Conservation (phyloP, 2,888 invertebrate species). For the Stenurella melanura region DNA sequence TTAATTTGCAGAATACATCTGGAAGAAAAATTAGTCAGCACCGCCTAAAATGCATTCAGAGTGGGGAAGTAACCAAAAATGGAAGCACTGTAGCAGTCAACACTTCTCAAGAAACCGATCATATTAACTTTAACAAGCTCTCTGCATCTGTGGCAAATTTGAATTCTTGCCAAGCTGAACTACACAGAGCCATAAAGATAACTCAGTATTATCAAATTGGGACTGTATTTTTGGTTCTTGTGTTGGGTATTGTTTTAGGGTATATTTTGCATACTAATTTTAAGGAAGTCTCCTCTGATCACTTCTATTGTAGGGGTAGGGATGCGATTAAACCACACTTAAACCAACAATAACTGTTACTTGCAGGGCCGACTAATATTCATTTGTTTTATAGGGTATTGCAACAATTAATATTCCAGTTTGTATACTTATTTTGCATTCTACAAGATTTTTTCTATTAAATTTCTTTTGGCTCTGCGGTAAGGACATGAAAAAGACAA, state of each 20-base stretch:
- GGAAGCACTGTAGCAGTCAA: constrained; percentile 58
- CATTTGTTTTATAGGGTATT: constrained; percentile 60
- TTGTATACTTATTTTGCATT: constrained; percentile 62
- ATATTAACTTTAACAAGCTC: constrained; percentile 64
- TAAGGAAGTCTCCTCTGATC: constrained; percentile 44
- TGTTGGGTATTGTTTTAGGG: constrained; percentile 59
- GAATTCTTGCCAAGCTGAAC: constrained; percentile 72
- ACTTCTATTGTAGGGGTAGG: constrained; percentile 57
- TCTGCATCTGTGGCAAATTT: constrained; percentile 68
- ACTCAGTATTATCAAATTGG: constrained; percentile 75
- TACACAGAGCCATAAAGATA: constrained; percentile 74
- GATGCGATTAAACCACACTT: constrained; percentile 55
- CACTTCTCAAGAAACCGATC: constrained; percentile 51
- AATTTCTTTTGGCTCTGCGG: constrained; percentile 44
- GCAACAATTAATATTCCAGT: constrained; percentile 60
- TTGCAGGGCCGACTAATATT: constrained; percentile 61
- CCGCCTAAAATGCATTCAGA: constrained; percentile 81
- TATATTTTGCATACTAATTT: constrained; percentile 48
- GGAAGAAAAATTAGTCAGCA: constrained; percentile 79
- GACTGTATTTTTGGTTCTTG: constrained; percentile 73
- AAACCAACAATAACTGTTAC: constrained; percentile 65
- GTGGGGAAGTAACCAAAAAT: constrained; percentile 66
- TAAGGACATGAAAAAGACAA: constrained; percentile 23
- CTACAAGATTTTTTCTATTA: constrained; percentile 46
- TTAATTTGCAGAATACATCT: constrained; percentile 64